Evolutionary conservation across 1,140 invertebrate genomes (phyloP), one percentile per base, ranked within the genome.

Genomic region (Augochlora pura): DNA sequence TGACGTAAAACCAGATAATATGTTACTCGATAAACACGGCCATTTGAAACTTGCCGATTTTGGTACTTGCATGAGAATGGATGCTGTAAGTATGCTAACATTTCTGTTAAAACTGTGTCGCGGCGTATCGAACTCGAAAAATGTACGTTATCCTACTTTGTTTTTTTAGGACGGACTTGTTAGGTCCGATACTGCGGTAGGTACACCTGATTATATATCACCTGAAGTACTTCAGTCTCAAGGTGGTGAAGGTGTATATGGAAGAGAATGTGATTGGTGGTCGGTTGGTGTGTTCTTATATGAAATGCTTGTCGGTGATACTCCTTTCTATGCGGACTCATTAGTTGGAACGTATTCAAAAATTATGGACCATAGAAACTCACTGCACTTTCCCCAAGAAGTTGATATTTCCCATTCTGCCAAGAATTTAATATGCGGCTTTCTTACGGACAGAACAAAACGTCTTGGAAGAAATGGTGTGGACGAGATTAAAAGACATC

Each of bases 241-340:
- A 93, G 98, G 98, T 89, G 97, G 97, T n/a, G 97, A 98, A 90
- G 98, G 98, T 65, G 96, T 97, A 46, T 98, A 98, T 91, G 98
- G 99, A 0, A 93, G 97, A 54, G 99, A 99, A 93, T 99, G 99
- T 93, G 99, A 99, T 93, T 99, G 98, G 98, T 99, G 99, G 99
- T 99, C 98, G 21, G 98, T 99, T 21, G 99, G 99, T 59, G 98
- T 99, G 68, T 98, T 99, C 92, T 94, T 99, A 0, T 99, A 99
- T 93, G 99, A 99, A 94, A 99, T 99, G 98, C 94, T 99, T 10
- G 96, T 99, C 77, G 98, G 98, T n/a, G 99, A 99, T 92, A 98
- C 99, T 7, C 99, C 99, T 6, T 99, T 99, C 93, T 99, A 99
- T 94, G 98, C 99, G 2, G 99, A 99, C 89, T 99, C 98, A 67